Base-by-base conservation (phyloP, 2,113 vertebrate species). In the Merops nubicus region DNA sequence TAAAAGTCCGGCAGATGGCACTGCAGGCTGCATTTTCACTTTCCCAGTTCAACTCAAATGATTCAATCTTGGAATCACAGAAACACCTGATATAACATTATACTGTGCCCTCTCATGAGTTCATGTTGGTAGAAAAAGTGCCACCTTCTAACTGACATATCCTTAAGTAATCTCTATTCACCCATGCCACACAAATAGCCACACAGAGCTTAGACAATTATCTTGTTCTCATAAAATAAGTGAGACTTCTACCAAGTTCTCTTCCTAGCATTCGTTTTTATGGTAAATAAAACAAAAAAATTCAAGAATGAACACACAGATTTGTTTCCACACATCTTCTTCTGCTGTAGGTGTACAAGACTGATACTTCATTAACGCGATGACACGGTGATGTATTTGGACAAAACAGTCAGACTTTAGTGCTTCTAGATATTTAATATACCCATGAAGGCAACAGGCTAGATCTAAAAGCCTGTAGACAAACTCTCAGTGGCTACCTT, bases 1-100 rank as follows among this genome's bases (percentile, higher is more conserved):
- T 16, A 20, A 60, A 43, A 89, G 31, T 74, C 98, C 98, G 98
- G 97, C 83, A 98, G 98, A 92, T 98, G 98, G 98, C 98, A 96
- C 76, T 95, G 86, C 83, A 97, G 97, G 89, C 82, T 81, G 68
- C 48, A 53, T 21, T 96, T 95, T 95, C 62, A 53, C 78, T 79
- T 34, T 33, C 63, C 22, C 29, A 34, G 26, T 16, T 84, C 77
- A 4, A 67, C 29, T 90, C 57, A 73, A 96, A 88, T 15, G 29
- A 77, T 14, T 62, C 29, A 5, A 4, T 40, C 43, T 63, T 54
- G 75, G 70, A 88, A 77, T 76, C 36, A 60, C 26, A 60, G 94
- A 69, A n/a, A n/a, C 29, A 78, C 68, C n/a, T 84, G 95, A 92
- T 84, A 79, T 93, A 90, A 82, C 77, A 65, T 73, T 57, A 83